These are phyloP conservation scores for Cyanoramphus novaezelandiae DNA, from an alignment of 2,113 vertebrate genomes.

Conservation along the genomic window DNA sequence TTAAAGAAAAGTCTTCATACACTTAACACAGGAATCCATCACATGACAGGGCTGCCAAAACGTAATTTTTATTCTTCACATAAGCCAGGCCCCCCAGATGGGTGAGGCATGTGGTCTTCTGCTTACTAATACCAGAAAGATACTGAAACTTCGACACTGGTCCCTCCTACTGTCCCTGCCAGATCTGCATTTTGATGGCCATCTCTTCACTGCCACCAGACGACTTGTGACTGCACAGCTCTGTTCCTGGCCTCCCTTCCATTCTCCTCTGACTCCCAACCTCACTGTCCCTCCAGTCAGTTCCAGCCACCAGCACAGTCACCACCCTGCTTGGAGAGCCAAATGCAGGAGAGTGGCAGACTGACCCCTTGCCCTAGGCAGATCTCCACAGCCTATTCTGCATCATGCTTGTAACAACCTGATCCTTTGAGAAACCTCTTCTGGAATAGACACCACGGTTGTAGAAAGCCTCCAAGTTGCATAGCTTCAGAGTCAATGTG, in stretches of 20 bases:
- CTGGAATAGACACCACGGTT: fast-evolving
- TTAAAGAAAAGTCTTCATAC: not conserved
- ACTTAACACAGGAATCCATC: not conserved
- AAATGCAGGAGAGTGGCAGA: not conserved
- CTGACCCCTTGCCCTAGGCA: not conserved
- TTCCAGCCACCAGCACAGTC: not conserved
- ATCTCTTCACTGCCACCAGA: not conserved
- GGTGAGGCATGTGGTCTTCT: not conserved
- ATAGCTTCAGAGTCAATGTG: not conserved
- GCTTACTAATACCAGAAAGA: not conserved
- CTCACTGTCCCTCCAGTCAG: not conserved
- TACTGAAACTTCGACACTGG: not conserved
- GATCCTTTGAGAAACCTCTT: not conserved
- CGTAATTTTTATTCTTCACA: not conserved
- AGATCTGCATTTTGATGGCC: not conserved
- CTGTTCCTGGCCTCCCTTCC: no score
- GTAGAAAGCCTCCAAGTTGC: not conserved
- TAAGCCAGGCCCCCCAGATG: not conserved
- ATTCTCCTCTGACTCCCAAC: not conserved
- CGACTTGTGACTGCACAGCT: not conserved
- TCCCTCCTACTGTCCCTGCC: not conserved
- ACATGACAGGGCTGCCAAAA: not conserved
- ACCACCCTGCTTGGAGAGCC: not conserved
- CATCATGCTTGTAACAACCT: not conserved
- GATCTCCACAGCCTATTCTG: not conserved